Evolutionary conservation across 2,888 invertebrate species (phyloP), one percentile per base, ranked within the genome.

Genomic region (Xylophagus ater): DNA sequence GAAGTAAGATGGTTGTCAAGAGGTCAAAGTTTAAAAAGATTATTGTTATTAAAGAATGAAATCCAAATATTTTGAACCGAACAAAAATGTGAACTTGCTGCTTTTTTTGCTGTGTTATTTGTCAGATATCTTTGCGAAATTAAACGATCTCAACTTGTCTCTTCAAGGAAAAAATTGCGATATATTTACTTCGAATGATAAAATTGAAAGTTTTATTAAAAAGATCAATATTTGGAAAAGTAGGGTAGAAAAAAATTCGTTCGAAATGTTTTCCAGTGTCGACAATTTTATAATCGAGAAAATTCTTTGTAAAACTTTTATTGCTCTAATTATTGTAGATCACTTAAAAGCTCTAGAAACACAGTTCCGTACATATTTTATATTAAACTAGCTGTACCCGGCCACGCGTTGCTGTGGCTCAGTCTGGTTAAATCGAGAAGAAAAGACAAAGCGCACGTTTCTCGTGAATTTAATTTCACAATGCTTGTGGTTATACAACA

Each of bases 1-100:
- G 47, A 49, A 49, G 46, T 49, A 37, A 41, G 51, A 39, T 50
- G 48, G 49, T 34, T 51, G 26, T 47, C 48, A 34, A 42, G 47
- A 46, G 46, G 47, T 40, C 44, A 42, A 45, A 41, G 46, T 41
- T 39, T 47, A 44, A 43, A 40, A 39, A 40, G 46, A 43, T 46
- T 50, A 37, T 45, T 43, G 37, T 37, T 43, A 44, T 46, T 51
- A 41, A 49, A 46, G 39, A 38, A 47, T 25, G 48, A 51, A 44
- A 41, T 51, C 30, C 31, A 43, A 41, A 46, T 47, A 45, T 51
- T 50, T 49, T 43, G 51, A 41, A 40, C 44, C 42, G 44, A 48
- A 42, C 36, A 37, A 40, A 49, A 48, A 40, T 44, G 34, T 37
- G 37, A 42, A 13, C 30, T 45, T 28, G 42, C 42, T 34, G 36